These are phyloP conservation scores for Nannoperca obscura DNA, from an alignment of 2,797 vertebrate species.

Conservation along the genomic window DNA sequence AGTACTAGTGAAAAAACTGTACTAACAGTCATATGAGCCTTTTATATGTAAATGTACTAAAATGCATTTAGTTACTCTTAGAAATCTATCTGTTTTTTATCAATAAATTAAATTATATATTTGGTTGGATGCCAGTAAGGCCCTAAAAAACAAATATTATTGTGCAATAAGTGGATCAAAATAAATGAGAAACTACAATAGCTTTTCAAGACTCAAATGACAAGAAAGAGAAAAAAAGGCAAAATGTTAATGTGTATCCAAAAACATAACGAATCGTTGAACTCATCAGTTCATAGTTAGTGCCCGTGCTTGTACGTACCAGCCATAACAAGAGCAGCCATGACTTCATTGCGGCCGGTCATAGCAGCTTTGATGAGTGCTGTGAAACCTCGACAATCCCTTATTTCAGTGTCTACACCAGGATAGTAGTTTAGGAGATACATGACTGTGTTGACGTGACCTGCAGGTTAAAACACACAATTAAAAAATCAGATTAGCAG, in stretches of 20 bases:
- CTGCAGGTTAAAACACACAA: conserved; percentile 71
- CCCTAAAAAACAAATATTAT: neutral
- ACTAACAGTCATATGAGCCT: neutral
- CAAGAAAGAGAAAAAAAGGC: neutral
- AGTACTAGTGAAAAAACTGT: neutral
- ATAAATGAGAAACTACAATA: neutral
- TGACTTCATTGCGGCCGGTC: conserved; percentile 83
- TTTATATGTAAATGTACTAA: neutral
- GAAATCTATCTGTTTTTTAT: neutral
- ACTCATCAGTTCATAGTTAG: neutral
- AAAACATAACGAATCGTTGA: neutral
- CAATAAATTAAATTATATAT: neutral
- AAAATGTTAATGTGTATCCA: neutral
- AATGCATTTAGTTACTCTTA: no score
- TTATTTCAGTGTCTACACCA: conserved; percentile 84
- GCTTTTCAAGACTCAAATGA: neutral
- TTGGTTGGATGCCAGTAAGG: neutral
- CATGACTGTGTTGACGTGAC: conserved; percentile 87
- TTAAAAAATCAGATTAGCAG: neutral
- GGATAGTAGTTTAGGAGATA: conserved; percentile 91
- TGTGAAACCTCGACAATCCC: conserved; percentile 88
- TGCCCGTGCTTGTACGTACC: conserved; percentile 57
- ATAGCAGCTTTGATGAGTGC: conserved; percentile 93
- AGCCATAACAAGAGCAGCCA: conserved; percentile 88
- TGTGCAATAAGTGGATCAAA: neutral